A percentile compares a stretch with the other conserved stretches of the same genome.
These are phyloP conservation scores for Diadophis punctatus DNA, from an alignment of 2,113 vertebrate genomes.

Conservation along the genomic window DNA sequence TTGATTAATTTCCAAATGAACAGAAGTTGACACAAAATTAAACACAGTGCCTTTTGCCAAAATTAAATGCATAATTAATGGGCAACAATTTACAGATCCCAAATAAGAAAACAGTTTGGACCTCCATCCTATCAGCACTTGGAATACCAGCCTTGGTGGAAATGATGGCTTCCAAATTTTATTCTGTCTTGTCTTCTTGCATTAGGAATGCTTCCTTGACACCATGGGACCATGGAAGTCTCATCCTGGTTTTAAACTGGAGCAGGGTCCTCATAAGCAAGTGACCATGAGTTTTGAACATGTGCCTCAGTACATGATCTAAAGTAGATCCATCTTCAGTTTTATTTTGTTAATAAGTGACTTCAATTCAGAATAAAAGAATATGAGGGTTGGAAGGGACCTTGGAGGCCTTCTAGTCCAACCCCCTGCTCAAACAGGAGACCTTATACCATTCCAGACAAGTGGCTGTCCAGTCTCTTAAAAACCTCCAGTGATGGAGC, in stretches of 20 bases:
- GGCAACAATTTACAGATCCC: not conserved
- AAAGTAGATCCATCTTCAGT: not conserved
- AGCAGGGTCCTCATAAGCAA: not conserved
- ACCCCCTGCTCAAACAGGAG: no score
- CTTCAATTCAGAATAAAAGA: not conserved
- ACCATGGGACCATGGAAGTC: not conserved
- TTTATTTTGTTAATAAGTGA: not conserved
- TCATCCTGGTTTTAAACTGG: not conserved
- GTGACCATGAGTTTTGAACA: not conserved
- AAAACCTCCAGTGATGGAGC: no score
- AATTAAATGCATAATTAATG: not conserved
- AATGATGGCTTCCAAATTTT: not conserved
- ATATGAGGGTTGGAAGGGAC: no score
- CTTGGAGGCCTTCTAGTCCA: no score
- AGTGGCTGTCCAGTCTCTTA: no score
- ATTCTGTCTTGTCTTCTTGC: not conserved
- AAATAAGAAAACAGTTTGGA: not conserved
- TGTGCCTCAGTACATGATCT: not conserved
- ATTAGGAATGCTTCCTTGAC: not conserved
- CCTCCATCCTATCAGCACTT: not conserved
- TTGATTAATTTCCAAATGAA: not conserved
- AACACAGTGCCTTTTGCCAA: not conserved
- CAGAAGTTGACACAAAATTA: not conserved
- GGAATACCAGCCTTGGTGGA: not conserved
- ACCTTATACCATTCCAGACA: no score